Evolutionary conservation across 2,888 invertebrate genomes (phyloP), one percentile per base, ranked within the genome.

Genomic region (Xestoiulus laeticollis): DNA sequence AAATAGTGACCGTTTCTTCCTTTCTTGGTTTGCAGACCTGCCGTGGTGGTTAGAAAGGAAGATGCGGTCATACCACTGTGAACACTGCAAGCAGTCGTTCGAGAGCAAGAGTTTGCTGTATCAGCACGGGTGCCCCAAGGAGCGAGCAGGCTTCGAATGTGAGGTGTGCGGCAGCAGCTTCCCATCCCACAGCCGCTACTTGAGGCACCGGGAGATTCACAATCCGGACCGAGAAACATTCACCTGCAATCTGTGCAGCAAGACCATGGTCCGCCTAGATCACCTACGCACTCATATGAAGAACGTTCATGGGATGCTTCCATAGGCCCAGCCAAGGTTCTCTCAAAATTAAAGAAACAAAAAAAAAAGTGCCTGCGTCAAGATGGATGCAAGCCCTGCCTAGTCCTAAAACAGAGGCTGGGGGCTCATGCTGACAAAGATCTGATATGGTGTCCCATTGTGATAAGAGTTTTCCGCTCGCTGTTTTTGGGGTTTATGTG

Each of bases 11-110:
- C 82, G 83, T 89, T 87, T 89, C 89, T 84, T 88, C 88, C 89
- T 89, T 88, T 88, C 89, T 89, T 89, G 89, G 88, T 89, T 78
- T 89, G 87, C 89, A 89, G 89, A 89, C 89, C 85, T 87, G 53
- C 87, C 88, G 87, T 88, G 88, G 87, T 89, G 88, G 89, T 84
- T 88, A 87, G 88, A 89, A 88, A 87, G 89, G 89, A 89, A 86
- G 89, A 88, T 85, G 84, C 87, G 89, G 68, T 88, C 89, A 82
- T 89, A 89, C 89, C 89, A 89, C 89, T 89, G 89, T 87, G 89
- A 89, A 84, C 89, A 89, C 88, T 89, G 89, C 89, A 88, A 89
- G 89, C 59, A 53, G 85, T 87, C 88, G 43, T 89, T 89, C 84
- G 88, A 88, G 85, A 88, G 87, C 88, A 89, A 89, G 89, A 87